Base-by-base conservation (phyloP, 2,888 invertebrate genomes). In the Seira ritae region DNA sequence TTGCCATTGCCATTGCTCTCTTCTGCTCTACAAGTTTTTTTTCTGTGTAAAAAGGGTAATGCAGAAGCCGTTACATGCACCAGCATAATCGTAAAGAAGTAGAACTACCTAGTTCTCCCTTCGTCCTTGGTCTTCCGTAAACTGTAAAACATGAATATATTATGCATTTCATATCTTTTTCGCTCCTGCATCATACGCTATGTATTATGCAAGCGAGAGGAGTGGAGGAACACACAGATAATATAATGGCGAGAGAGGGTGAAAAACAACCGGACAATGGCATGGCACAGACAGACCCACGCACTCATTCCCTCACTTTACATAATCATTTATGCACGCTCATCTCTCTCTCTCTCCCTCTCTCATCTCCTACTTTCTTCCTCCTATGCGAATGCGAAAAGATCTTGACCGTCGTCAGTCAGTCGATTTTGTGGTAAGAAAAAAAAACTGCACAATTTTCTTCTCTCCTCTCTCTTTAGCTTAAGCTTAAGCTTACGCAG, bases 251-350 rank as follows among this genome's bases (percentile, higher is more conserved):
- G 66, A 66, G 20, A 46, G 24, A 71, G 24, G 50, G 24, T 23
- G 72, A 62, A 72, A 72, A 74, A 74, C 74, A 74, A 74, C 74
- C 74, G 74, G 74, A 74, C 74, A 74, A 74, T 65, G 46, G 74
- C 42, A 74, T 72, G 72, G 55, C 6, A 42, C 12, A n/a, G n/a
- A n/a, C n/a, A n/a, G n/a, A n/a, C 42, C 42, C 42, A 42, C 42
- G 42, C 42, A 42, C 42, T 42, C 42, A 42, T 42, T 42, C 42
- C 42, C 4, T 42, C 42, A 8, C 42, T 42, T 42, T 42, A 42
- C 42, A 74, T 74, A 66, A 66, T 74, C 74, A 66, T 74, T 66
- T 74, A 74, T 74, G 74, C 74, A 74, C 62, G 74, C 74, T 66
- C 66, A 19, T 46, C 74, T 74, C 74, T 46, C 46, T 6, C 68